A percentile compares a stretch with the other conserved stretches of the same genome.
Evolutionary conservation across 2,797 vertebrate genomes (phyloP).

Genomic region (Apogon hyalosoma): DNA sequence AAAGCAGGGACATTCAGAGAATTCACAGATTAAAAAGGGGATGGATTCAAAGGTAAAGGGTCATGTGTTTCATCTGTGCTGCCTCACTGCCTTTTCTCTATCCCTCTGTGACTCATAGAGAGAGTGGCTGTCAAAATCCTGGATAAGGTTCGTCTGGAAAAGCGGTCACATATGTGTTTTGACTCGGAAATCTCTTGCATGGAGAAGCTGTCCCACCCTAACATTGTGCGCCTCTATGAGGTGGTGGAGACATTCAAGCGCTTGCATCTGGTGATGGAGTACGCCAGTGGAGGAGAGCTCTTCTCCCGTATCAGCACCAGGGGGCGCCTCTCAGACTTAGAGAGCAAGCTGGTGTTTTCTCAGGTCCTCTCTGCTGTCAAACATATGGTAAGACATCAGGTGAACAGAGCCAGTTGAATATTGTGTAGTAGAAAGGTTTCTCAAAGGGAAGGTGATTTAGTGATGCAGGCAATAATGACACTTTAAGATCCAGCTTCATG

Average conservation of each 20-base stretch:
- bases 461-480: not conserved
- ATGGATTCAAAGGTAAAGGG: not conserved
- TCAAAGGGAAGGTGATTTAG: not conserved
- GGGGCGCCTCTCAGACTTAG: slow-evolving; percentile 80
- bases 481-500: not conserved
- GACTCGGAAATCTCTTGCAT: slow-evolving; percentile 81
- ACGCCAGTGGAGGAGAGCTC: slow-evolving; percentile 81
- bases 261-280: slow-evolving; percentile 85
- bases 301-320: slow-evolving; percentile 79
- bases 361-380: slow-evolving; percentile 83
- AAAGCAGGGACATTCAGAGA: not conserved
- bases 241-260: slow-evolving; percentile 81
- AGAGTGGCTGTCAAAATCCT: slow-evolving; percentile 85
- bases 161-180: slow-evolving; percentile 62
- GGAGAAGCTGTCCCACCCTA: slow-evolving; percentile 84
- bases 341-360: slow-evolving; percentile 81
- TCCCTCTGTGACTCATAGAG: slow-evolving; percentile 61
- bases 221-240: slow-evolving; percentile 84
- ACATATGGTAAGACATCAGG: slow-evolving; percentile 77
- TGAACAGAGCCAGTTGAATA: not conserved
- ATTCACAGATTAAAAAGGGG: not conserved
- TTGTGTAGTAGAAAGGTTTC: not conserved
- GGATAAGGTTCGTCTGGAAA: slow-evolving; percentile 76
- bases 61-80: slow-evolving; percentile 3
- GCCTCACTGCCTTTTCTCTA: slow-evolving; percentile 20